phyloP scores from a whole-genome alignment of 1,140 invertebrate species.

The Calephelis nemesis region DNA sequence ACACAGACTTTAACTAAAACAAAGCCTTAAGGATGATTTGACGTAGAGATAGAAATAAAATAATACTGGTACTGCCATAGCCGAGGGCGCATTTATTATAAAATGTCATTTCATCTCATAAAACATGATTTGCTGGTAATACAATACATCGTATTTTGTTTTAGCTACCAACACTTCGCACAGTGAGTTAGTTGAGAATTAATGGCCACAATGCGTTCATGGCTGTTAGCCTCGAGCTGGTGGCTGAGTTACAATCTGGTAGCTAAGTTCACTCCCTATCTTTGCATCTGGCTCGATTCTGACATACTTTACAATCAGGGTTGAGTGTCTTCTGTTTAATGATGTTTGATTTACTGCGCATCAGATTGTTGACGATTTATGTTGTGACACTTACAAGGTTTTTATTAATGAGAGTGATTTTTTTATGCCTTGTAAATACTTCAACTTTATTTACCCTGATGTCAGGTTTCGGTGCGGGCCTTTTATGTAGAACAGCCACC shows the following conservation, averaged over 20 bases:
- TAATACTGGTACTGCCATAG: background rate
- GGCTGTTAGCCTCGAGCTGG: slow-evolving; percentile 49
- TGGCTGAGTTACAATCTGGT: slow-evolving; percentile 50
- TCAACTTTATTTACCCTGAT: too few relatives aligned
- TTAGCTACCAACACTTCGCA: slow-evolving; percentile 41
- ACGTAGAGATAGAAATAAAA: slow-evolving; percentile 11
- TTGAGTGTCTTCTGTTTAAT: slow-evolving; percentile 45
- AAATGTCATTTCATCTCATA: slow-evolving; percentile 20
- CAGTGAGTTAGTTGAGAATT: slow-evolving; percentile 50
- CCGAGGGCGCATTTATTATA: slow-evolving; percentile 11
- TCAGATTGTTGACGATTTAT: slow-evolving; percentile 24
- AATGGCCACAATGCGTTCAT: slow-evolving; percentile 54
- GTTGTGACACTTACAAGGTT: slow-evolving; percentile 13
- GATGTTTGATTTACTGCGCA: slow-evolving; percentile 31
- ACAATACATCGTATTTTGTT: slow-evolving; percentile 37
- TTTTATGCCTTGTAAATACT: too few relatives aligned
- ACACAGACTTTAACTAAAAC: background rate
- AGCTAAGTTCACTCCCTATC: slow-evolving; percentile 45
- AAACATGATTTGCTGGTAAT: slow-evolving; percentile 22
- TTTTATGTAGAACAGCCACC: too few relatives aligned
- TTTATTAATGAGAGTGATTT: background rate
- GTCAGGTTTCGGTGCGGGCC: too few relatives aligned
- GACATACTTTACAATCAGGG: slow-evolving; percentile 56
- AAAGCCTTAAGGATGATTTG: slow-evolving; percentile 2
- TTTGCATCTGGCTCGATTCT: slow-evolving; percentile 50